Conservation (phyloP, 2,888 invertebrate species). For the Chrysolina haemoptera region DNA sequence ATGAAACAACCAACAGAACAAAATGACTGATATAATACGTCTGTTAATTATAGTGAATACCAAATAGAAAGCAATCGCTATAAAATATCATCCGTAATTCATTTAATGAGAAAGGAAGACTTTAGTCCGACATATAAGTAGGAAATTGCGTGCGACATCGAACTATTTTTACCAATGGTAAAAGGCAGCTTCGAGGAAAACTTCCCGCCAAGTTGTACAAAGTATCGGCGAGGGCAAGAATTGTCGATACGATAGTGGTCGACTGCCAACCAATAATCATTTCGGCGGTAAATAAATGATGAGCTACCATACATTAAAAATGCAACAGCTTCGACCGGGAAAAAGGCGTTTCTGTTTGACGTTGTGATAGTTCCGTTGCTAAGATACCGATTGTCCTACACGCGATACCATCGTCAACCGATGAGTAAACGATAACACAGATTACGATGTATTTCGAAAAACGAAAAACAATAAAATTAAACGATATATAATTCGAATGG, state of each 20-base stretch:
- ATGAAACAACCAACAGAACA: background rate
- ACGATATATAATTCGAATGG: conserved; percentile 19
- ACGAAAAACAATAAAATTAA: conserved; percentile 16
- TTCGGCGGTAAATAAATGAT: conserved; percentile 68
- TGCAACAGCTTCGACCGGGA: conserved; percentile 61
- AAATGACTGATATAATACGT: conserved; percentile 1
- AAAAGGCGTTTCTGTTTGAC: conserved; percentile 52
- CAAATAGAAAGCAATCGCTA: background rate
- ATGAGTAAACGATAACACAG: conserved; percentile 57
- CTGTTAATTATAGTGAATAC: conserved; percentile 12
- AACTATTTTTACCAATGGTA: conserved; percentile 45
- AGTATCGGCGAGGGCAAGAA: conserved; percentile 49
- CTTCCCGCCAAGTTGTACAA: conserved; percentile 33
- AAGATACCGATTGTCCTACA: conserved; percentile 63
- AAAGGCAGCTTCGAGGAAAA: conserved; percentile 39
- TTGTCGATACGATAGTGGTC: conserved; percentile 58
- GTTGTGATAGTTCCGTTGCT: conserved; percentile 67
- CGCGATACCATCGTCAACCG: conserved; percentile 68
- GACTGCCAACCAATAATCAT: conserved; percentile 66
- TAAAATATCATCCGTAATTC: conserved; percentile 1
- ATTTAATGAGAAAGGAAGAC: conserved; percentile 27
- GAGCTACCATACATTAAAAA: conserved; percentile 65
- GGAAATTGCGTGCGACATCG: conserved; percentile 55
- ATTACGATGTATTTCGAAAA: conserved; percentile 47
- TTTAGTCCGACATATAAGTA: conserved; percentile 55